These are phyloP conservation scores for Drosophila mauritiana DNA, from an alignment of 1,140 invertebrate genomes.

Conservation along the genomic window DNA sequence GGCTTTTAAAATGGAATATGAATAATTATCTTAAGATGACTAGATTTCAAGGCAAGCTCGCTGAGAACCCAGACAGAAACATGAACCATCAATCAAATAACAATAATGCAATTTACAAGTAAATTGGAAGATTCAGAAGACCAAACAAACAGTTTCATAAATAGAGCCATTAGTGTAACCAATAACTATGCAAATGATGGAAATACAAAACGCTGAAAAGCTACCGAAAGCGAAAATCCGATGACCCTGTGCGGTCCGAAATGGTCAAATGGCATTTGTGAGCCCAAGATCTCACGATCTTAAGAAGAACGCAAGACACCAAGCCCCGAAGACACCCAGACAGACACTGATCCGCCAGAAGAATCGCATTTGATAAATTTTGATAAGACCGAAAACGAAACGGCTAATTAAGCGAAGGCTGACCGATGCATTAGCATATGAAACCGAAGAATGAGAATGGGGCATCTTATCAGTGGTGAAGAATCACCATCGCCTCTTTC, in stretches of 20 bases:
- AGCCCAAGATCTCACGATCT: constrained; percentile 6
- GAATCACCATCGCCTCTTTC: constrained; percentile 13
- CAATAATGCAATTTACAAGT: neutral
- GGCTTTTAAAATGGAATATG: constrained; percentile 9
- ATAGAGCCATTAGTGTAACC: constrained; percentile 33
- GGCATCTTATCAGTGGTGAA: constrained; percentile 32
- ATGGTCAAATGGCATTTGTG: constrained; percentile 10
- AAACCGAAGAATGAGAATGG: constrained; percentile 23
- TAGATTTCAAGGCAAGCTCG: constrained; percentile 3
- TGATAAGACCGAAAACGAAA: constrained; percentile 65
- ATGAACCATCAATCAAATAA: neutral
- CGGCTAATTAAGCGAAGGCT: constrained; percentile 76
- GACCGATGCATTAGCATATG: constrained; percentile 64
- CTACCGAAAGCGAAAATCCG: constrained; percentile 24
- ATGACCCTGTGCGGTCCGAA: constrained; percentile 19
- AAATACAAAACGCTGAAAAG: constrained; percentile 40
- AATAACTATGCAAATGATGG: constrained; percentile 32
- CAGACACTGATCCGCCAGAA: constrained; percentile 41
- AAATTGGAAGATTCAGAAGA: neutral
- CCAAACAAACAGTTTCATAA: constrained; percentile 13
- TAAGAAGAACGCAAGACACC: neutral
- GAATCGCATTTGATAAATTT: constrained; percentile 61
- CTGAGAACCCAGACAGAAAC: too few relatives aligned
- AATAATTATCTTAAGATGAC: constrained; percentile 5
- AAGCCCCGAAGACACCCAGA: neutral